phyloP scores from a whole-genome alignment of 2,113 vertebrate genomes.

The Columba livia region DNA sequence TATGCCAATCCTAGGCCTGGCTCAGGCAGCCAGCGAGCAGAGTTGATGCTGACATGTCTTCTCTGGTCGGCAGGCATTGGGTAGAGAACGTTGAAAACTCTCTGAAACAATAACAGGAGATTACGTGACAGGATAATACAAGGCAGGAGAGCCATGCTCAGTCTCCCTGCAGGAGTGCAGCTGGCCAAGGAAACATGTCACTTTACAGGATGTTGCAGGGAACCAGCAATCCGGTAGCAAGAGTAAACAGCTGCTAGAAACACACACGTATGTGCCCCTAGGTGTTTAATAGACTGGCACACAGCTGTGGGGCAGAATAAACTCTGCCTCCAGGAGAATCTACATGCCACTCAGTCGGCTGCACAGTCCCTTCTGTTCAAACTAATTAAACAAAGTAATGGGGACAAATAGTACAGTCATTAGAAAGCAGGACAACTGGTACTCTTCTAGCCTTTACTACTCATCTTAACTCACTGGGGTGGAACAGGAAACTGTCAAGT shows the following conservation, averaged over 20 bases:
- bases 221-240: not conserved
- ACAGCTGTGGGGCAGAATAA: not conserved
- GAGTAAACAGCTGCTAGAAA: not conserved
- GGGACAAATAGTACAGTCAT: not conserved
- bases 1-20: slow-evolving; percentile 95
- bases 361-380: not conserved
- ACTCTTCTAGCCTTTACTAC: not conserved
- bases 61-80: slow-evolving; percentile 98
- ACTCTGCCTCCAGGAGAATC: not conserved
- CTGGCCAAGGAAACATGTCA: not conserved
- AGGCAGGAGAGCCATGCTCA: not conserved
- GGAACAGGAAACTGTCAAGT: not conserved
- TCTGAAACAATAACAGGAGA: slow-evolving; percentile 75
- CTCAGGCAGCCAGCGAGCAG: slow-evolving; percentile 96
- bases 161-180: not conserved
- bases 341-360: not conserved
- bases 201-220: not conserved
- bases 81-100: slow-evolving; percentile 98
- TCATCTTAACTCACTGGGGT: not conserved
- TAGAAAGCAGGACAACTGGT: not conserved
- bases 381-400: not conserved
- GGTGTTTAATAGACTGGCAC: not conserved
- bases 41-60: slow-evolving; percentile 98
- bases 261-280: not conserved
- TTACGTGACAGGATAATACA: not conserved